Evolutionary conservation across 1,140 invertebrate genomes (phyloP).

Genomic region (Papilio dardanus): DNA sequence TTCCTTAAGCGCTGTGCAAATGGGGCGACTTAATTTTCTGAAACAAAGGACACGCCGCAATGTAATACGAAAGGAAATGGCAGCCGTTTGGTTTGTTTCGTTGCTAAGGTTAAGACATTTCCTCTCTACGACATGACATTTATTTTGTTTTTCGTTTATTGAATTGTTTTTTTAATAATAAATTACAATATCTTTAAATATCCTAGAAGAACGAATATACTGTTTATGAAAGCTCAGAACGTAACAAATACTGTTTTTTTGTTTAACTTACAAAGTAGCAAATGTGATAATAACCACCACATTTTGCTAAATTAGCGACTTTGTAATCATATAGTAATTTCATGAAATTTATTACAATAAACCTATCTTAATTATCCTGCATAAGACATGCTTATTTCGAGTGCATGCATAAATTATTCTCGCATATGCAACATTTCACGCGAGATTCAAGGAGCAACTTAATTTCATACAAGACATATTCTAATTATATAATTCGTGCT

Average conservation of each 20-base stretch:
- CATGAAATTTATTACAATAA: too few relatives aligned
- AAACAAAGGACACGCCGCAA: conserved; percentile 20
- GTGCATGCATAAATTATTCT: neutral
- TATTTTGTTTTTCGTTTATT: conserved; percentile 8
- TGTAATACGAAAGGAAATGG: conserved; percentile 19
- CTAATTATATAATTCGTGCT: neutral
- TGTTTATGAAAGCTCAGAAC: too few relatives aligned
- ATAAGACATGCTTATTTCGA: neutral
- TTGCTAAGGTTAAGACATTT: neutral
- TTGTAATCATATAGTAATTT: too few relatives aligned
- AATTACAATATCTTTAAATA: neutral
- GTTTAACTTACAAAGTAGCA: too few relatives aligned
- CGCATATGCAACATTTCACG: neutral
- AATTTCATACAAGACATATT: neutral
- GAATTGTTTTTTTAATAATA: neutral
- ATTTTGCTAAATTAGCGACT: too few relatives aligned
- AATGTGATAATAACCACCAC: too few relatives aligned
- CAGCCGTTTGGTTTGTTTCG: conserved; percentile 6
- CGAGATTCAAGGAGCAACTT: neutral
- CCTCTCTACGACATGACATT: neutral
- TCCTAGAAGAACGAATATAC: too few relatives aligned
- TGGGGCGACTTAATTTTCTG: conserved; percentile 21
- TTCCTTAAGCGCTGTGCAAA: conserved; percentile 5
- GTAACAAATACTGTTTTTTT: too few relatives aligned
- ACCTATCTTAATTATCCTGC: neutral